Conservation (phyloP, 2,113 vertebrate species). For the Maccullochella peelii region DNA sequence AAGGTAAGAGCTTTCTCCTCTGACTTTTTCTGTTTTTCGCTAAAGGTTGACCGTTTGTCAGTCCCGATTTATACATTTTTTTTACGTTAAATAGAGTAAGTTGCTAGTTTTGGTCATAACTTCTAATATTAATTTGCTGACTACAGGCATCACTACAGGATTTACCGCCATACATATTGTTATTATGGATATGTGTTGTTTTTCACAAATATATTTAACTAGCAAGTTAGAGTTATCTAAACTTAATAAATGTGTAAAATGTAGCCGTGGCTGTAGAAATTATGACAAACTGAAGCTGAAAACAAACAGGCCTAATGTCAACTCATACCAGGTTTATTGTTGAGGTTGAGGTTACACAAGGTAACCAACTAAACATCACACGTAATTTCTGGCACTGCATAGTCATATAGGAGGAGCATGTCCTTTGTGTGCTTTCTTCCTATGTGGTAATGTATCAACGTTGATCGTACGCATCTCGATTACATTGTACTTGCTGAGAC, state of each 20-base stretch:
- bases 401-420: not conserved
- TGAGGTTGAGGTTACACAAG: not conserved
- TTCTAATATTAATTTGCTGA: not conserved
- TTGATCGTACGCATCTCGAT: not conserved
- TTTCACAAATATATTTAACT: not conserved
- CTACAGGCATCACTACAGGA: no score
- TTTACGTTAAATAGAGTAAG: not conserved
- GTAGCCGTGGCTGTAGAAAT: not conserved
- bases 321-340: not conserved
- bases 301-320: not conserved
- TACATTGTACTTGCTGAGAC: not conserved
- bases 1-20: conserved; percentile 32
- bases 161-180: no score
- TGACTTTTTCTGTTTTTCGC: not conserved
- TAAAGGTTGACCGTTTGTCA: not conserved
- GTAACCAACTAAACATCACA: no score
- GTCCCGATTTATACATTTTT: no score
- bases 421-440: not conserved
- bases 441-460: not conserved
- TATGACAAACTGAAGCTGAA: not conserved
- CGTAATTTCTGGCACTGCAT: no score
- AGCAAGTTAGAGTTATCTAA: no score
- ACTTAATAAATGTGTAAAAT: not conserved
- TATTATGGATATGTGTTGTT: not conserved
- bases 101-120: not conserved